These are phyloP conservation scores for Spodoptera frugiperda DNA, from an alignment of 1,140 invertebrate genomes.

Conservation along the genomic window DNA sequence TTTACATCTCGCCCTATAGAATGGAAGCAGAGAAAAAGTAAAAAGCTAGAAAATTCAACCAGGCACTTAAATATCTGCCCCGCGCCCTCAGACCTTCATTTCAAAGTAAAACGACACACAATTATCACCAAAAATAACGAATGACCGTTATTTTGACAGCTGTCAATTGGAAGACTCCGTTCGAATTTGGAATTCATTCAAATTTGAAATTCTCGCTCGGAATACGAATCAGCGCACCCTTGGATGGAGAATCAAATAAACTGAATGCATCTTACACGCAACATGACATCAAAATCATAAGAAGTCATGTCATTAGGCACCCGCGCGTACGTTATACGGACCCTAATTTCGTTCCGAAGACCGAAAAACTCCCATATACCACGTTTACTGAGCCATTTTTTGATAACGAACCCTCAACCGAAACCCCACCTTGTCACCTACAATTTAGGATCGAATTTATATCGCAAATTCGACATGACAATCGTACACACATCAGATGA, in stretches of 20 bases:
- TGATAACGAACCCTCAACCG: conserved; percentile 25
- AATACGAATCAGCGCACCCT: conserved; percentile 55
- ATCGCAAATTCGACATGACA: conserved; percentile 47
- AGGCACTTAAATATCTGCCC: neutral
- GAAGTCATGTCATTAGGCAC: conserved; percentile 69
- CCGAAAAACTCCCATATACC: conserved; percentile 64
- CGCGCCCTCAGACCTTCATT: conserved; percentile 18
- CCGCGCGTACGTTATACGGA: conserved; percentile 55
- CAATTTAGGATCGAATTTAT: conserved; percentile 31
- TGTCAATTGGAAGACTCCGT: conserved; percentile 32
- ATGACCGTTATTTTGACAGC: conserved; percentile 46
- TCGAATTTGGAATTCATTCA: conserved; percentile 43
- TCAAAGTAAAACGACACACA: conserved; percentile 21
- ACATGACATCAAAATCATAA: conserved; percentile 68
- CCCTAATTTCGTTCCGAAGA: conserved; percentile 64
- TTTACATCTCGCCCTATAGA: neutral
- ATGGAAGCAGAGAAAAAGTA: neutral
- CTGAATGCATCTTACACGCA: conserved; percentile 57
- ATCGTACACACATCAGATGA: conserved; percentile 59
- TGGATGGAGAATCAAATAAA: conserved; percentile 55
- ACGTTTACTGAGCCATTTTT: conserved; percentile 62
- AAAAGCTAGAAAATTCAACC: neutral
- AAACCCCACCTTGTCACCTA: conserved; percentile 33
- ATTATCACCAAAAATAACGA: conserved; percentile 36
- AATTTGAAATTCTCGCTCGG: conserved; percentile 33